These are phyloP conservation scores for Philereme transversata DNA, from an alignment of 2,888 invertebrate genomes.

Conservation along the genomic window DNA sequence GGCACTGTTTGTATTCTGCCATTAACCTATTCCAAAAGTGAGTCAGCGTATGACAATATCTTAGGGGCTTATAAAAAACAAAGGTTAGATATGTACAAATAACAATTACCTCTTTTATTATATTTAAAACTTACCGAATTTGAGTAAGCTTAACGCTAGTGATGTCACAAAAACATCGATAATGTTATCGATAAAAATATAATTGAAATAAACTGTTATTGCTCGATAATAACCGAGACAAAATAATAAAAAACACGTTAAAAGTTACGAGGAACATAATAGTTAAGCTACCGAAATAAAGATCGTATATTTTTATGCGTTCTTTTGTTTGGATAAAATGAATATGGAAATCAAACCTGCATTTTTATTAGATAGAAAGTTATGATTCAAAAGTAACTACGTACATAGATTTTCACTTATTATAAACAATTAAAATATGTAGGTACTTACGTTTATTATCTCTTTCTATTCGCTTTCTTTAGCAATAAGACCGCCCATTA, in stretches of 20 bases:
- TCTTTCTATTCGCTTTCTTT: no score
- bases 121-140: conserved; percentile 12
- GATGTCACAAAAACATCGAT: conserved; percentile 11
- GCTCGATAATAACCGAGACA: conserved; percentile 1
- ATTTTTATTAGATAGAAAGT: not conserved
- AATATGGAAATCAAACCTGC: not conserved
- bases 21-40: not conserved
- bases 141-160: conserved; percentile 16
- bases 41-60: not conserved
- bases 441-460: no score
- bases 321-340: conserved; percentile 7
- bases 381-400: no score
- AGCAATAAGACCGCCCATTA: no score
- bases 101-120: conserved; percentile 8
- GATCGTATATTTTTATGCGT: conserved; percentile 7
- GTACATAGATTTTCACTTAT: no score
- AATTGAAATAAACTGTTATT: not conserved
- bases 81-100: conserved; percentile 23
- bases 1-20: no score
- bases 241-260: conserved; percentile 1
- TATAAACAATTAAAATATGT: no score
- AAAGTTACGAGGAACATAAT: conserved; percentile 2
- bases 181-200: not conserved
- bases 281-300: conserved; percentile 13
- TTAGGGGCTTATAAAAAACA: conserved; percentile 9